Percentiles rank a stretch among this genome's conserved stretches.
Conservation (phyloP, 2,797 vertebrate genomes). For the Borostomias antarcticus region DNA sequence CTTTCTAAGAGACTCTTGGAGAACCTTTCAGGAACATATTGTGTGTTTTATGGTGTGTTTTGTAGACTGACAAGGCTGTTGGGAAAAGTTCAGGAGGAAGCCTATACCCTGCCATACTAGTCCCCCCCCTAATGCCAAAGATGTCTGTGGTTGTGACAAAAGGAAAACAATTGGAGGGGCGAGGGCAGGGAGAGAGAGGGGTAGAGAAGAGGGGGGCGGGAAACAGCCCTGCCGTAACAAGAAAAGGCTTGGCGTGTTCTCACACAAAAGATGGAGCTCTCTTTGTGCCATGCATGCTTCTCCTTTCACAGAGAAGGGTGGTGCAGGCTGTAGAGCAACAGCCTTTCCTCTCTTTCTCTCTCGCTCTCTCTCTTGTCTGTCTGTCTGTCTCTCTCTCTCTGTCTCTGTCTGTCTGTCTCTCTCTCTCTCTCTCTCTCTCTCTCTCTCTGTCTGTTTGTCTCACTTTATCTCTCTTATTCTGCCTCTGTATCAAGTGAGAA, state of each 20-base stretch:
- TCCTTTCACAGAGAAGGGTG: conserved; percentile 55
- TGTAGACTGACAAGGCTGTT: neutral
- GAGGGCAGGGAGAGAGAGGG: conserved; percentile 29
- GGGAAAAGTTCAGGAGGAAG: conserved; percentile 27
- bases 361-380: no score
- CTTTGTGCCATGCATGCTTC: conserved; percentile 62
- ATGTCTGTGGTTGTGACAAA: conserved; percentile 41
- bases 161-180: conserved; percentile 41
- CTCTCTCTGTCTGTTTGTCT: conserved; percentile 45
- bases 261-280: conserved; percentile 73
- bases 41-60: conserved; percentile 9
- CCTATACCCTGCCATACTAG: neutral
- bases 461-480: conserved; percentile 48
- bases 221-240: conserved; percentile 36
- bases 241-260: conserved; percentile 67
- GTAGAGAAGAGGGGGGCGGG: neutral
- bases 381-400: conserved; percentile 45
- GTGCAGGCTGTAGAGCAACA: conserved; percentile 30
- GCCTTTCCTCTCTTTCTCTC: conserved; percentile 37
- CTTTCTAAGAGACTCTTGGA: conserved; percentile 21
- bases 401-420: conserved; percentile 36
- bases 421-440: conserved; percentile 43
- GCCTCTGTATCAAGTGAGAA: conserved; percentile 26
- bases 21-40: conserved; percentile 3
- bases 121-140: conserved; percentile 30